phyloP scores from a whole-genome alignment of 2,797 vertebrate species.

The Labroides dimidiatus region DNA sequence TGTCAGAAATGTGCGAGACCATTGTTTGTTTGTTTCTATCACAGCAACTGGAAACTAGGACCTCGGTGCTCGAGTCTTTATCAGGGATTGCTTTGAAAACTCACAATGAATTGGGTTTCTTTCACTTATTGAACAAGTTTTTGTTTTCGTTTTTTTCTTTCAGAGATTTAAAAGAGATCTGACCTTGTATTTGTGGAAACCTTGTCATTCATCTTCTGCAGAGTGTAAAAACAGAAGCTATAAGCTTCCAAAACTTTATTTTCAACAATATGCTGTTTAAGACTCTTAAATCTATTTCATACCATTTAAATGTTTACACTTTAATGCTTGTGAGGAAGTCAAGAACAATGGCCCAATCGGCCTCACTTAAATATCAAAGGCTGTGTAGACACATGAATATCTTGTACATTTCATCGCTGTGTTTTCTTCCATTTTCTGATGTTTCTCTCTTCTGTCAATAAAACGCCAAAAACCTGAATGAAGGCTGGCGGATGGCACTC shows the following conservation, averaged over 20 bases:
- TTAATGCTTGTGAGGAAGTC: constrained; percentile 31
- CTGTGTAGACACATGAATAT: constrained; percentile 11
- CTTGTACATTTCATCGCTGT: constrained; percentile 13
- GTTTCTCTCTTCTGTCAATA: constrained; percentile 49
- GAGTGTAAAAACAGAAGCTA: not conserved
- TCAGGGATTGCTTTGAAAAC: constrained; percentile 13
- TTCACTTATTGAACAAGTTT: constrained; percentile 27
- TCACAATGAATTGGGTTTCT: not conserved
- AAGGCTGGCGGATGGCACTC: constrained; percentile 55
- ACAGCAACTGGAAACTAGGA: not conserved
- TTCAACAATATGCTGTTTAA: constrained; percentile 11
- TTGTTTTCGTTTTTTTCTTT: too few relatives aligned
- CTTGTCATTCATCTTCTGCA: constrained; percentile 28
- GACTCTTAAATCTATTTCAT: constrained; percentile 33
- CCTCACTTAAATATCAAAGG: constrained; percentile 14
- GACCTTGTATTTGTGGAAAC: constrained; percentile 31
- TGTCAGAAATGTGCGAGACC: not conserved
- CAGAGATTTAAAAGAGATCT: constrained; percentile 19
- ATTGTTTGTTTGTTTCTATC: constrained; percentile 4
- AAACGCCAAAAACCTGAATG: constrained; percentile 58
- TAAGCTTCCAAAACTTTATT: constrained; percentile 7
- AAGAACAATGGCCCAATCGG: constrained; percentile 36
- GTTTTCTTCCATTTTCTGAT: constrained; percentile 27
- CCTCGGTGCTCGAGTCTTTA: constrained; percentile 7
- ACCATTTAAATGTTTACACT: constrained; percentile 33